Base-by-base conservation (phyloP, 2,888 invertebrate species). In the Cephus pulcher region DNA sequence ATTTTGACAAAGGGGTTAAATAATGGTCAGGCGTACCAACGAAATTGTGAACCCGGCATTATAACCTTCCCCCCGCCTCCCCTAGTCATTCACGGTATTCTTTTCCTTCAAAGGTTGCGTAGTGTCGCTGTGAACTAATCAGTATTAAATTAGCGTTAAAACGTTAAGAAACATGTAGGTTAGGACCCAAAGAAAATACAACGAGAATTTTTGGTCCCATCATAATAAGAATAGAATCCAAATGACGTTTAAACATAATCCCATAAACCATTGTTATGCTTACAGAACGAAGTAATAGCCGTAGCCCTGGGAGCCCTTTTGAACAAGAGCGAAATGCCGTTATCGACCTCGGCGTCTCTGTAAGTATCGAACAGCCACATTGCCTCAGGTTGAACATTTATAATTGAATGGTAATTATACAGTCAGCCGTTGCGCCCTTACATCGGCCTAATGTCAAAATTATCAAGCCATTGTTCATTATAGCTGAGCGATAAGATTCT, bases 261-360 rank as follows among this genome's bases (percentile, higher is more conserved):
- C 84, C 79, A 76, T 73, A 74, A 71, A 32, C 56, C 76, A 75
- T 82, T 82, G 70, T 81, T 86, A 84, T 79, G 77, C 89, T 87
- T 88, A 68, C 87, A 91, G 91, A 90, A 91, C 80, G 90, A 90
- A 84, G 90, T 88, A 79, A 86, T 91, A 76, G 85, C 86, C 77
- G 84, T 87, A 75, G 91, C 91, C 76, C 81, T 91, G 82, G 86
- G 86, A 78, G 82, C 85, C 76, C 86, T 90, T 79, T 82, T 91
- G 82, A 87, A 82, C 80, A 88, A 88, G 82, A 85, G 81, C 79
- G 85, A 88, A 79, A 78, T 88, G 78, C 85, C 89, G 74, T 82
- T 85, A 77, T 82, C 87, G 82, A 86, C 86, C 75, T 82, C 85
- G 73, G 82, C 82, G 73, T 84, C 88, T 73, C 82, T 90, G 91